phyloP scores from a whole-genome alignment of 2,797 vertebrate species.

The Anabacerthia variegaticeps region DNA sequence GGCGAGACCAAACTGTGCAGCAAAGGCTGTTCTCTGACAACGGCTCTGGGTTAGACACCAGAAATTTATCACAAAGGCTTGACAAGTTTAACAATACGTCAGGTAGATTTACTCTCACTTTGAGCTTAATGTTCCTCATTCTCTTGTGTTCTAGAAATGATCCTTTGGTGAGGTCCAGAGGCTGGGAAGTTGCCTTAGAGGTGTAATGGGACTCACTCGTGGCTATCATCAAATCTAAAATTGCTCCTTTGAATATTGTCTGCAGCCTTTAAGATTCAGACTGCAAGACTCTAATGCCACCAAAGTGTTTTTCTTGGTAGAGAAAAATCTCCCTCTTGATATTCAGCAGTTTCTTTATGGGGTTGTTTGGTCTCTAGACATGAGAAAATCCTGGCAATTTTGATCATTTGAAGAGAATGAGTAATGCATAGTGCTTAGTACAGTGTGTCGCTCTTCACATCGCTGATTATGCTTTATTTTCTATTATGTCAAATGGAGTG shows the following conservation, averaged over 20 bases:
- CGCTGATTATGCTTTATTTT: constrained; percentile 58
- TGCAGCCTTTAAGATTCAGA: constrained; percentile 49
- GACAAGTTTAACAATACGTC: constrained; percentile 34
- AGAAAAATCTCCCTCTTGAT: constrained; percentile 67
- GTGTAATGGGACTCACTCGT: constrained; percentile 37
- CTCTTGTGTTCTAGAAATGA: constrained; percentile 44
- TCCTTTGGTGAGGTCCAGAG: background rate
- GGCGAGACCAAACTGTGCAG: background rate
- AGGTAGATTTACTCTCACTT: constrained; percentile 40
- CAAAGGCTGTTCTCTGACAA: background rate
- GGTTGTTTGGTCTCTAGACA: constrained; percentile 64
- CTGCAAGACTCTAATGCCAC: constrained; percentile 41
- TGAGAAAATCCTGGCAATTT: constrained; percentile 53
- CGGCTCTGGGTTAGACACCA: background rate
- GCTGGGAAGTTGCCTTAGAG: constrained; percentile 39
- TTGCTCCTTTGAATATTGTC: constrained; percentile 61
- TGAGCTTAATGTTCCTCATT: constrained; percentile 46
- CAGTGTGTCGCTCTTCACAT: constrained; percentile 5
- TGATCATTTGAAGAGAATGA: constrained; percentile 44
- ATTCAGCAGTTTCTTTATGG: constrained; percentile 69
- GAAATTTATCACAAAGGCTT: background rate
- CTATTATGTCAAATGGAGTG: constrained; percentile 20
- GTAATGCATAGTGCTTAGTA: background rate
- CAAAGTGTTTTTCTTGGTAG: constrained; percentile 51
- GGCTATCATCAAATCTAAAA: constrained; percentile 27